Conservation (phyloP, 2,797 vertebrate species). For the Pteropus rufus region DNA sequence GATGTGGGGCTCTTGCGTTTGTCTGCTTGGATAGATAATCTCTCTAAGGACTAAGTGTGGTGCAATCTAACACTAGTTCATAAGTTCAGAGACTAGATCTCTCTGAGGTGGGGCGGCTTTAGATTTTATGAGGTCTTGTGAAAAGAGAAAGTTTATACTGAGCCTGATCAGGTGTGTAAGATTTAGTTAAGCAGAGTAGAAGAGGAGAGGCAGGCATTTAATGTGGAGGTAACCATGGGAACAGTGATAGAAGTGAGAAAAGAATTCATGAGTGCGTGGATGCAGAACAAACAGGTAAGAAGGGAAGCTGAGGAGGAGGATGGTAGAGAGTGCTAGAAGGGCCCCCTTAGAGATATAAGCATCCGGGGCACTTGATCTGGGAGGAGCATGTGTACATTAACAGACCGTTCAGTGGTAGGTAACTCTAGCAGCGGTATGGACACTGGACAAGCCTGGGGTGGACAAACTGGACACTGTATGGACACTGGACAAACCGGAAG, state of each 20-base stretch:
- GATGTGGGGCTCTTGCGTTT: neutral
- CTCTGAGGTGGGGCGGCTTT: neutral
- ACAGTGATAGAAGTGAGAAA: neutral
- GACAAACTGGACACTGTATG: no score
- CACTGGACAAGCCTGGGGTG: no score
- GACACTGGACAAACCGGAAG: neutral
- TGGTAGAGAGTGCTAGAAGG: neutral
- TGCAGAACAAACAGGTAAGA: neutral
- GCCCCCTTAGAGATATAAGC: neutral
- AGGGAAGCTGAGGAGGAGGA: neutral
- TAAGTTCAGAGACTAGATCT: neutral
- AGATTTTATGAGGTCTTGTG: neutral
- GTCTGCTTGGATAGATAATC: neutral
- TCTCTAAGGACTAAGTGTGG: neutral
- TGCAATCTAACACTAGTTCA: neutral
- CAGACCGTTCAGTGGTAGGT: neutral
- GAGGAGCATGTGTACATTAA: neutral
- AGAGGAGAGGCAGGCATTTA: neutral
- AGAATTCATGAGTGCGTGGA: neutral
- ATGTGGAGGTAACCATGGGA: neutral
- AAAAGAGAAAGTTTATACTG: neutral
- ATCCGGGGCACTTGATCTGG: neutral
- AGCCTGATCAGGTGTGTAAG: neutral
- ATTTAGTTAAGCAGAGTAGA: slow-evolving; percentile 34
- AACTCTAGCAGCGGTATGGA: neutral